Percentiles rank a stretch among this genome's conserved stretches.
Conservation (phyloP, 2,888 invertebrate genomes). For the Trissolcus japonicus region DNA sequence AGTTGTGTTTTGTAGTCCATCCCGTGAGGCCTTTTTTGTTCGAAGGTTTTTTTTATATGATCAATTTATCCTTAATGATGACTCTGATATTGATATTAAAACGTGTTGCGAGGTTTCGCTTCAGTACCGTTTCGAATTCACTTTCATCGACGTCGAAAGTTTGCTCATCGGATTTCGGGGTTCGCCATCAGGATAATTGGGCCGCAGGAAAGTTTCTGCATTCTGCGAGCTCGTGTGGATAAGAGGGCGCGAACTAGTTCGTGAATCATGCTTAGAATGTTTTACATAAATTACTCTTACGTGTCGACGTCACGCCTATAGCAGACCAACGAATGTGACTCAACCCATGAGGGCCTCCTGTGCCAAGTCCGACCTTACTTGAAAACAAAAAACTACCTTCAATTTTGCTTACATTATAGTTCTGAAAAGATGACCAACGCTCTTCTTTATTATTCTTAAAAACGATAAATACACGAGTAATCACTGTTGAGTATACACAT, state of each 20-base stretch:
- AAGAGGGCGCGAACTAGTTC: slow-evolving; percentile 75
- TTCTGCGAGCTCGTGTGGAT: slow-evolving; percentile 69
- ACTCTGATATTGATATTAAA: slow-evolving; percentile 2
- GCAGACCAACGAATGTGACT: slow-evolving; percentile 54
- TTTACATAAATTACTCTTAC: not conserved
- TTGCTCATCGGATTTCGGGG: slow-evolving; percentile 19
- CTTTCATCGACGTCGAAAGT: slow-evolving; percentile 19
- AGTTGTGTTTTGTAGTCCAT: no score
- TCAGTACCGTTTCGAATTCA: slow-evolving; percentile 6
- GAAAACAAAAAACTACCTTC: slow-evolving; percentile 19
- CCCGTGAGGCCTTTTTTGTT: no score
- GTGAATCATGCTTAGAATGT: slow-evolving; percentile 74
- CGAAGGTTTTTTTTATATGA: not conserved
- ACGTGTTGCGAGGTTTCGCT: not conserved
- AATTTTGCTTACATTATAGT: slow-evolving; percentile 10
- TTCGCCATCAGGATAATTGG: slow-evolving; percentile 24
- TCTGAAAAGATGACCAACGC: no score
- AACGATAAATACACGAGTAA: no score
- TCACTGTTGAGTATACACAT: no score
- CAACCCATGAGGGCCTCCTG: slow-evolving; percentile 37
- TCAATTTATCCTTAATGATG: not conserved
- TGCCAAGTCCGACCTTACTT: slow-evolving; percentile 24
- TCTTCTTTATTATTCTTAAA: no score
- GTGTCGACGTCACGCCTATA: slow-evolving; percentile 63
- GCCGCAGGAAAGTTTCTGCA: slow-evolving; percentile 54